phyloP scores from a whole-genome alignment of 2,888 invertebrate species.

The Cephus pygmeus region DNA sequence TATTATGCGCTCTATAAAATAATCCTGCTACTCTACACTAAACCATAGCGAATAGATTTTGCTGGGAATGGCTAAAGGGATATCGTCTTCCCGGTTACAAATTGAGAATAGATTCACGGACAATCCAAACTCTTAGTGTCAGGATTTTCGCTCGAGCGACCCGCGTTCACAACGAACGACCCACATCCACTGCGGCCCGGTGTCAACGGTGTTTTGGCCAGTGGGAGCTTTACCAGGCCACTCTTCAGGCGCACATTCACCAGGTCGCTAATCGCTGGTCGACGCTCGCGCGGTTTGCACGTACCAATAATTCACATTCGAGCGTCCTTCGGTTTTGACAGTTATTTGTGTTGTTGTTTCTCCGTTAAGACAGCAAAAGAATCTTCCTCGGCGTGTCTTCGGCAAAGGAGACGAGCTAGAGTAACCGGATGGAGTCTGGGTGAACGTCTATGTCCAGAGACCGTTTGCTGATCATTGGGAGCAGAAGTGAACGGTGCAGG shows the following conservation, averaged over 20 bases:
- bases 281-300: conserved; percentile 29
- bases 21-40: not conserved
- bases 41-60: not conserved
- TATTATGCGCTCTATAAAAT: not conserved
- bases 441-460: not conserved
- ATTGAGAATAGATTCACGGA: not conserved
- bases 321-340: not conserved
- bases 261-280: conserved; percentile 41
- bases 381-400: not conserved
- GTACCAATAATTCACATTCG: conserved; percentile 9
- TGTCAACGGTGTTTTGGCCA: conserved; percentile 20
- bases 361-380: not conserved
- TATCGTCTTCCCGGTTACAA: not conserved
- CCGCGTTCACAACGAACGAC: conserved; percentile 9
- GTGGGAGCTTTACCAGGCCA: conserved; percentile 12
- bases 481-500: not conserved
- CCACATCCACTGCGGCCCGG: conserved; percentile 18
- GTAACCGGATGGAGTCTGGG: not conserved
- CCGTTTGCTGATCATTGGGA: not conserved
- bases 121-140: not conserved
- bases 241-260: conserved; percentile 19
- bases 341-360: not conserved
- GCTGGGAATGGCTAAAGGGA: not conserved
- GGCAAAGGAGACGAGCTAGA: not conserved
- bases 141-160: not conserved